Evolutionary conservation across 1,140 invertebrate species (phyloP).

Genomic region (Callitettix versicolor): DNA sequence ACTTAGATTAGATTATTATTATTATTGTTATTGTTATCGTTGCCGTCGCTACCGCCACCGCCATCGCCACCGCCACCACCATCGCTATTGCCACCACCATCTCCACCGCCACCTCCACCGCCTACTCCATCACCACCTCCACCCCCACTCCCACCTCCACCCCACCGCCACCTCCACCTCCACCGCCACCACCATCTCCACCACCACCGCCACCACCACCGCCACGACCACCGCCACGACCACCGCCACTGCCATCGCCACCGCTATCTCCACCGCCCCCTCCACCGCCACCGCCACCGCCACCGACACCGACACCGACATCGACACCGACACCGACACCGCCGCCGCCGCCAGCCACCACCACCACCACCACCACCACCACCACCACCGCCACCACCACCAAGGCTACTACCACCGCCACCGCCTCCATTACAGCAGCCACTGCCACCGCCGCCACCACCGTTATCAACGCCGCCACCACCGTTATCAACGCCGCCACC

Average conservation of each 20-base stretch:
- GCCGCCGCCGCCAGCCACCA: background rate
- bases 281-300: background rate
- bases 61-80: no score
- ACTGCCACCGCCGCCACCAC: conserved; percentile 24
- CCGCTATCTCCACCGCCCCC: background rate
- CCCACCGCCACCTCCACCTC: background rate
- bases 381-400: conserved; percentile 7
- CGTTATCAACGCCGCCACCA: conserved; percentile 28
- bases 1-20: no score
- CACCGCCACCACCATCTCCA: background rate
- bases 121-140: background rate
- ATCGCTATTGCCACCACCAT: background rate
- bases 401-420: conserved; percentile 20
- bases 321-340: no score
- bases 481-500: conserved; percentile 24
- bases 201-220: background rate
- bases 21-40: no score
- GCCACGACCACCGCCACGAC: background rate
- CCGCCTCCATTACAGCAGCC: conserved; percentile 8
- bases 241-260: background rate
- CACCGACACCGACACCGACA: no score
- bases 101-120: background rate
- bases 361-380: background rate
- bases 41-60: no score
- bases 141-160: background rate